Evolutionary conservation across 1,140 invertebrate genomes (phyloP).

Genomic region (Drosophila athabasca): DNA sequence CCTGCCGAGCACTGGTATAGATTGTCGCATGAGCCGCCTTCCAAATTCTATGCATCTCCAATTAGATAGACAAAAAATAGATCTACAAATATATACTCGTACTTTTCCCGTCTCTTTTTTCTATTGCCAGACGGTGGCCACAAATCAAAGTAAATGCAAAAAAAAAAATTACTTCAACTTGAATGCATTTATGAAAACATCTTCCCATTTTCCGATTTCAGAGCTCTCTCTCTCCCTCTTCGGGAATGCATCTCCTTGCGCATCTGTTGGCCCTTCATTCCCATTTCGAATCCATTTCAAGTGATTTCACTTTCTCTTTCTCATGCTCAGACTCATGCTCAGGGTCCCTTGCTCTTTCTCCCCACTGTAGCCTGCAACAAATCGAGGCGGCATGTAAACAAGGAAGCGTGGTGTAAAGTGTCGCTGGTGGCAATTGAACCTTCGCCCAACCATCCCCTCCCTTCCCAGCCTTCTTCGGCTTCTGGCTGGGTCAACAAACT

Average conservation of each 20-base stretch:
- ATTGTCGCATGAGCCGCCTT: too few relatives aligned
- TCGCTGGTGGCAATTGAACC: slow-evolving; percentile 75
- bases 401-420: slow-evolving; percentile 70
- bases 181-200: slow-evolving; percentile 38
- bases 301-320: slow-evolving; percentile 70
- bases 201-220: not conserved
- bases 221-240: slow-evolving; percentile 3
- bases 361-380: slow-evolving; percentile 30
- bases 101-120: not conserved
- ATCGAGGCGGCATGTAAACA: slow-evolving; percentile 66
- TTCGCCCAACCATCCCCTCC: slow-evolving; percentile 18
- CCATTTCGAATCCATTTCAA: slow-evolving; percentile 71
- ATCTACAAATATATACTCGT: too few relatives aligned
- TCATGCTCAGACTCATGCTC: too few relatives aligned
- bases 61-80: too few relatives aligned
- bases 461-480: too few relatives aligned
- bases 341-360: slow-evolving; percentile 1
- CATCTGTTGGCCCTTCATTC: slow-evolving; percentile 76
- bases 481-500: slow-evolving; percentile 70
- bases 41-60: too few relatives aligned
- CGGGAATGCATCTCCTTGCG: slow-evolving; percentile 5
- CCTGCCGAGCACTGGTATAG: too few relatives aligned
- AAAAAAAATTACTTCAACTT: slow-evolving; percentile 15
- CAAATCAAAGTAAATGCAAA: slow-evolving; percentile 63
- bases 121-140: slow-evolving; percentile 14